Conservation (phyloP, 2,797 vertebrate species). For the Sebastes aleutianus region DNA sequence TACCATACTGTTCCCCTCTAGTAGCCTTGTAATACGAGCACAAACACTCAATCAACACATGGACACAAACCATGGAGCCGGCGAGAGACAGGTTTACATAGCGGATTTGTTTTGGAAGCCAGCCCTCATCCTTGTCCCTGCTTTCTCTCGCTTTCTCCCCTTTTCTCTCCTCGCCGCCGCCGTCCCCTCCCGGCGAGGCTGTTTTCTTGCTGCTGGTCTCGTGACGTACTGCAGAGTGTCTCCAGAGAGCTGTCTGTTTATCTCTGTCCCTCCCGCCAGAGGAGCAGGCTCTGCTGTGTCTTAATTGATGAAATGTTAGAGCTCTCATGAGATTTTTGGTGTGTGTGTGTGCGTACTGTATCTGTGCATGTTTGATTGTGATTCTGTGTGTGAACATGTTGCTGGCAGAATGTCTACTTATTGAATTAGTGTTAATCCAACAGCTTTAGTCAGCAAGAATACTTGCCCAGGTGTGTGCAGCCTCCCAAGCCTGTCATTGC, state of each 20-base stretch:
- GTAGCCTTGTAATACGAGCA: constrained; percentile 23
- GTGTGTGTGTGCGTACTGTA: neutral
- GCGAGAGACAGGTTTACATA: constrained; percentile 19
- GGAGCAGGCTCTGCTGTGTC: constrained; percentile 36
- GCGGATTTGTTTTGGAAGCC: constrained; percentile 48
- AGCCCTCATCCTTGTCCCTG: constrained; percentile 32
- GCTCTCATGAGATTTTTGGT: constrained; percentile 25
- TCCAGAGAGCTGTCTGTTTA: constrained; percentile 67
- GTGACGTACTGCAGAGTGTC: constrained; percentile 54
- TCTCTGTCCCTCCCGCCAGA: constrained; percentile 43
- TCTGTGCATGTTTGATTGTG: constrained; percentile 6
- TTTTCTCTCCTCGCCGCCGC: constrained; percentile 4
- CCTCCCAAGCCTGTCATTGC: neutral
- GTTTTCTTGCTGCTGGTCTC: constrained; percentile 57
- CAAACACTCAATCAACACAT: neutral
- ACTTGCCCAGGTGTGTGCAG: constrained; percentile 35
- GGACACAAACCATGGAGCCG: constrained; percentile 5
- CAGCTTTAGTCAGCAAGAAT: constrained; percentile 38
- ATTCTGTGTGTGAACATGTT: constrained; percentile 14
- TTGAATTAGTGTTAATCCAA: constrained; percentile 57
- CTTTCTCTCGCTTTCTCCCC: neutral
- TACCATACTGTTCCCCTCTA: neutral
- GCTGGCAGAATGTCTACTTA: constrained; percentile 31
- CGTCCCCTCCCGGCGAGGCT: constrained; percentile 46
- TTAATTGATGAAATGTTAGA: constrained; percentile 63